Evolutionary conservation across 2,797 vertebrate genomes (phyloP).

Genomic region (Acipenser oxyrinchus): DNA sequence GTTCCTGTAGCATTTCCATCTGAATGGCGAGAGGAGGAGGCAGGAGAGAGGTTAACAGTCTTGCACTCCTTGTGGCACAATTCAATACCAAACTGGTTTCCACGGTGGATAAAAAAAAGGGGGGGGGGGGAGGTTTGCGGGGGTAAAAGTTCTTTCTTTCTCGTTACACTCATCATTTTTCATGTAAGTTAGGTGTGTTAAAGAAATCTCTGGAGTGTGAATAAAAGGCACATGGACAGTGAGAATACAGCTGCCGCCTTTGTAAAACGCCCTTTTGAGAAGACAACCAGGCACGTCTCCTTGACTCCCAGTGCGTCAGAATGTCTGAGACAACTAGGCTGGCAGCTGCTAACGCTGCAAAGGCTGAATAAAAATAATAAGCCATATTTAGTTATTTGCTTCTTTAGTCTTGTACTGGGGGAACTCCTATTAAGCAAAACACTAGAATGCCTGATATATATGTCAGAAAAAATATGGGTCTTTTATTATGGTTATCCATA

Average conservation of each 20-base stretch:
- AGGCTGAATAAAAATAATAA: slow-evolving; percentile 14
- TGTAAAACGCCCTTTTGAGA: slow-evolving; percentile 22
- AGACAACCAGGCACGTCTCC: slow-evolving; percentile 23
- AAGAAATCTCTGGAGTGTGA: slow-evolving; percentile 48
- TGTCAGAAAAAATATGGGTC: too few relatives aligned
- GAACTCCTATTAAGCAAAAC: too few relatives aligned
- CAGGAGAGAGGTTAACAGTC: slow-evolving; percentile 21
- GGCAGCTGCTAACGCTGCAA: slow-evolving; percentile 18
- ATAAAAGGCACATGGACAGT: slow-evolving; percentile 36
- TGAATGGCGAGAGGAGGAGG: slow-evolving; percentile 8
- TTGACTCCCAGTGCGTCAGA: slow-evolving; percentile 18
- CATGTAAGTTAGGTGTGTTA: slow-evolving; percentile 29
- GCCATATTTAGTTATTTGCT: too few relatives aligned
- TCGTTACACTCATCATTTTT: slow-evolving; percentile 33
- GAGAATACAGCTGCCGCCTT: slow-evolving; percentile 44
- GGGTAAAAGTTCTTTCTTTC: slow-evolving; percentile 24
- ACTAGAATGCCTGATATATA: too few relatives aligned
- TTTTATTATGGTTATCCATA: too few relatives aligned
- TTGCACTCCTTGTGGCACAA: slow-evolving; percentile 16
- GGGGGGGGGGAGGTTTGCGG: slow-evolving; percentile 10
- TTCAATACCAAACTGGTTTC: slow-evolving; percentile 19
- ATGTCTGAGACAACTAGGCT: slow-evolving; percentile 23
- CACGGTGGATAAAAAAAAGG: slow-evolving; percentile 8
- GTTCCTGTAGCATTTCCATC: slow-evolving; percentile 14
- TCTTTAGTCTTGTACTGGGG: too few relatives aligned